These are phyloP conservation scores for Pseudomugil tenellus DNA, from an alignment of 2,797 vertebrate species.

Conservation along the genomic window DNA sequence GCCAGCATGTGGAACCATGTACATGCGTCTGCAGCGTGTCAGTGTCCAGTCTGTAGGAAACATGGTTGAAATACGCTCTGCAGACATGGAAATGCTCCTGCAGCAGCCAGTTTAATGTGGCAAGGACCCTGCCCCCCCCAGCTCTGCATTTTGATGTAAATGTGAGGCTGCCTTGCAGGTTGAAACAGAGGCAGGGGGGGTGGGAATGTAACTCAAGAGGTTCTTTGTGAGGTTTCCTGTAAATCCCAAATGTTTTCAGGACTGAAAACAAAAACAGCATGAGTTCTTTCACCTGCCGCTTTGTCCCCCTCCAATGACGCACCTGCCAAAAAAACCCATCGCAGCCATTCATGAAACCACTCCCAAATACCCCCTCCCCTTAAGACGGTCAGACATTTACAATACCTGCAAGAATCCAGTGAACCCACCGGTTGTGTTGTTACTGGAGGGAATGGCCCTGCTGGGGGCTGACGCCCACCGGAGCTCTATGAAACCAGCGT, in stretches of 20 bases:
- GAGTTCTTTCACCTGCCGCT: conserved; percentile 50
- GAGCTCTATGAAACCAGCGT: conserved; percentile 63
- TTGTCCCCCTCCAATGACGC: conserved; percentile 58
- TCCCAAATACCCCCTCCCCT: conserved; percentile 21
- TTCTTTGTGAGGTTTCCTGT: conserved; percentile 75
- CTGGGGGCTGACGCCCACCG: conserved; percentile 22
- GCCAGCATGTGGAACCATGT: too few species aligned
- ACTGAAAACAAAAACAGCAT: conserved; percentile 72
- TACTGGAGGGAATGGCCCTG: conserved; percentile 26
- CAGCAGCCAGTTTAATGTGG: conserved; percentile 11
- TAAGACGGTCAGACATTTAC: conserved; percentile 1
- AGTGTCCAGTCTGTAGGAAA: too few species aligned
- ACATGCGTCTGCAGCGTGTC: too few species aligned
- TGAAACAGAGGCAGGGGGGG: conserved; percentile 34
- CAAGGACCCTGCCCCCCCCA: conserved; percentile 30
- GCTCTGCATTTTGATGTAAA: conserved; percentile 76
- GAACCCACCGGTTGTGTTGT: background rate
- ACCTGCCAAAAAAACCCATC: conserved; percentile 45
- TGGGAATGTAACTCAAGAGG: conserved; percentile 61
- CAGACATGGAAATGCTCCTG: conserved; percentile 20
- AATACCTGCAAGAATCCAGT: conserved; percentile 10
- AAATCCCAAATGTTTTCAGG: conserved; percentile 72
- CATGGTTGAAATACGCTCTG: conserved; percentile 11
- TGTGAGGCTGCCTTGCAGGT: conserved; percentile 61
- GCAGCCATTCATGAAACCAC: conserved; percentile 14